Evolutionary conservation across 2,888 invertebrate genomes (phyloP), one percentile per base, ranked within the genome.

Genomic region (Drosophila atroscutellata): DNA sequence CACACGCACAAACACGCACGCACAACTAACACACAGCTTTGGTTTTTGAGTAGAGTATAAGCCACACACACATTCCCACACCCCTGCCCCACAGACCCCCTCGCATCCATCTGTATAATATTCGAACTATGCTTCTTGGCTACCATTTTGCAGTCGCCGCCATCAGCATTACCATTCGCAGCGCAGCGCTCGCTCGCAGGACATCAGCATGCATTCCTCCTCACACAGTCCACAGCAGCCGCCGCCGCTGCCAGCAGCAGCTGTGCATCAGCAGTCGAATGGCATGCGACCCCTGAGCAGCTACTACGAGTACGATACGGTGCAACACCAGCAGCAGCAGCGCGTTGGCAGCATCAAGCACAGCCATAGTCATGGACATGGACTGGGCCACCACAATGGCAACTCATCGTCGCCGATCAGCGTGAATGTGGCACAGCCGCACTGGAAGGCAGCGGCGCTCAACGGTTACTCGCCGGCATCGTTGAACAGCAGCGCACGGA

Each of bases 301-400:
- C 93, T 97, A 96, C 93, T 97, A 97, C 93, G 97, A 97, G 92
- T 97, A 97, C 92, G 97, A 97, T 92, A 96, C 95, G 80, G 95
- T 96, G 37, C 96, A 96, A 81, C 94, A 96, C 81, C 94, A 96
- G 81, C 94, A 96, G 81, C 94, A 96, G 81, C 94, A 95, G 30
- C 94, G 94, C 78, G 94, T 93, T 90, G 91, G 91, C 72, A 90
- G 93, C 92, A 91, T 93, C 93, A 93, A 90, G 92, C 92, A 89
- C 58, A 89, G 73, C 90, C 81, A 70, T 61, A 93, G 60, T 20
- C 75, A 59, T 73, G 81, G 57, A 42, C 78, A 92, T 91, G 92
- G 83, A 58, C 65, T 57, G 56, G 67, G 28, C 6, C 62, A 73
- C 13, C 90, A 80, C 72, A 77, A 83, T 64, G 68, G 75, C 62